phyloP scores from a whole-genome alignment of 2,113 vertebrate species.

The Saccopteryx bilineata region DNA sequence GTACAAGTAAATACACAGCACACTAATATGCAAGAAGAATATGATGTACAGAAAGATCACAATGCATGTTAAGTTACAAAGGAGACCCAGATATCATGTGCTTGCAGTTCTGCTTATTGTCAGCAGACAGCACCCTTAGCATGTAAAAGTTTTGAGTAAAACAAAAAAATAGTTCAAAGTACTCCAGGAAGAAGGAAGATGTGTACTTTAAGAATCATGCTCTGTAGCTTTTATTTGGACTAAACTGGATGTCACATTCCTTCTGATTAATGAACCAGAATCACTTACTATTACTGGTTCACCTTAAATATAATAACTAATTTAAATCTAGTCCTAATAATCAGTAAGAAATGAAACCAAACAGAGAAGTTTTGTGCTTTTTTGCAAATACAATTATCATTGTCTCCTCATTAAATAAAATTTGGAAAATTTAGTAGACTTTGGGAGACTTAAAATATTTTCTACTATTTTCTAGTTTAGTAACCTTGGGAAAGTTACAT shows the following conservation, averaged over 20 bases:
- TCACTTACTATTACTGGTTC: not conserved
- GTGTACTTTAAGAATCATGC: not conserved
- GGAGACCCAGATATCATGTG: not conserved
- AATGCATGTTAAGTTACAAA: not conserved
- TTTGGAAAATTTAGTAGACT: not conserved
- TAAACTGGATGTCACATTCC: not conserved
- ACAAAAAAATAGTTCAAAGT: not conserved
- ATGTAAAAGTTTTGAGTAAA: not conserved
- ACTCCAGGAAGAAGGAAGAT: not conserved
- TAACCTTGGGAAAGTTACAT: constrained; percentile 31
- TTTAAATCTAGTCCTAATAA: constrained; percentile 21
- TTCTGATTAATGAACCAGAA: not conserved
- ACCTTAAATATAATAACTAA: constrained; percentile 40
- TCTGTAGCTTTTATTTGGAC: not conserved
- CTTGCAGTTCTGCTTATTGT: constrained; percentile 41
- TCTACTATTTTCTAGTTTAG: constrained; percentile 10
- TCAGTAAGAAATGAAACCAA: not conserved
- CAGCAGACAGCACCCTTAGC: constrained; percentile 52
- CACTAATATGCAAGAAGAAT: not conserved
- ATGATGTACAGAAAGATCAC: not conserved
- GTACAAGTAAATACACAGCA: not conserved
- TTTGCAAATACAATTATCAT: constrained; percentile 21
- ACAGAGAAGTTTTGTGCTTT: constrained; percentile 9
- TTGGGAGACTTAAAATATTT: constrained; percentile 15
- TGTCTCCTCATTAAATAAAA: constrained; percentile 49